Evolutionary conservation across 2,797 vertebrate species (phyloP).

Genomic region (Hyperoplus lanceolatus): DNA sequence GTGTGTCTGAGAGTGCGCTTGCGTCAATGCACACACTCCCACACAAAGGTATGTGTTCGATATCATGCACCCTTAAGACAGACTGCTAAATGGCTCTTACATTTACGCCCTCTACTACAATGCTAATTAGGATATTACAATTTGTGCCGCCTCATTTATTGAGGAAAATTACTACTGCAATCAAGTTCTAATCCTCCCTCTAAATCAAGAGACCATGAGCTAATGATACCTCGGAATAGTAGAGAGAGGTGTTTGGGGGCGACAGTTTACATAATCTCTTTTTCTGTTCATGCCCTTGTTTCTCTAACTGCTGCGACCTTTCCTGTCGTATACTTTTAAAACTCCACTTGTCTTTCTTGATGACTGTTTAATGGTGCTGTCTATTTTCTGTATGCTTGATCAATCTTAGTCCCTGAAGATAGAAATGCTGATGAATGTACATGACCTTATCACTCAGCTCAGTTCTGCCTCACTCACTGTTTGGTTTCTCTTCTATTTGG

Average conservation of each 20-base stretch:
- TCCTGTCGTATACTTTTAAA: constrained; percentile 24
- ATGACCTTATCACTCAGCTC: constrained; percentile 41
- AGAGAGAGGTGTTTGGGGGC: constrained; percentile 12
- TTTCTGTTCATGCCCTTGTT: constrained; percentile 19
- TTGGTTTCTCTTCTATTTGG: neutral
- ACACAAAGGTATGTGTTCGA: constrained; percentile 20
- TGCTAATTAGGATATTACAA: constrained; percentile 70
- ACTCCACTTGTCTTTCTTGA: constrained; percentile 11
- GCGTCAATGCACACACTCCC: neutral
- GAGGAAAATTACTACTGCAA: constrained; percentile 73
- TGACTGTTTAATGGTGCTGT: constrained; percentile 20
- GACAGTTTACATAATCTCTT: neutral
- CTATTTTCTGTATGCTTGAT: constrained; percentile 31
- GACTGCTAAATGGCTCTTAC: constrained; percentile 30
- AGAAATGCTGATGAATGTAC: constrained; percentile 22
- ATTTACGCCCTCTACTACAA: constrained; percentile 55
- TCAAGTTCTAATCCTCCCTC: constrained; percentile 69
- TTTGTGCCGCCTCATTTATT: constrained; percentile 71
- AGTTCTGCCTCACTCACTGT: neutral
- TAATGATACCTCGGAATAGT: constrained; percentile 39
- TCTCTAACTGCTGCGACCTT: constrained; percentile 18
- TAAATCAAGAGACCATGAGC: constrained; percentile 56
- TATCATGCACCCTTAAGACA: constrained; percentile 36
- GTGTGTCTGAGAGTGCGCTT: no score
- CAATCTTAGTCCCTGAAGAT: constrained; percentile 21